phyloP scores from a whole-genome alignment of 2,888 invertebrate species.

The Synanthedon myopaeformis region DNA sequence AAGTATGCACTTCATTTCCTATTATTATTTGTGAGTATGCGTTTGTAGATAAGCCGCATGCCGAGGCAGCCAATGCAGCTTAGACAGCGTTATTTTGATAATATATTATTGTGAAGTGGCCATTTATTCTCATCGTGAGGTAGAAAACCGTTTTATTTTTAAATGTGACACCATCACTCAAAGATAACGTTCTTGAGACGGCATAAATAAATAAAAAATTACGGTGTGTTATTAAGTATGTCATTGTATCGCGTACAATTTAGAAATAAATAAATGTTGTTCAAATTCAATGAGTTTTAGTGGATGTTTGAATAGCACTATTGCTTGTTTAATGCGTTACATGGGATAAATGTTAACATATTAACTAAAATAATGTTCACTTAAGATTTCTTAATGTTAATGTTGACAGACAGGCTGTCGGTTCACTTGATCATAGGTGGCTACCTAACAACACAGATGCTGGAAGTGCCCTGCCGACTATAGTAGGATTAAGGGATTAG shows the following conservation, averaged over 20 bases:
- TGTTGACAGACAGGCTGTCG: too few relatives aligned
- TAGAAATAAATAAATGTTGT: constrained; percentile 50
- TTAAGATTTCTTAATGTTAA: too few relatives aligned
- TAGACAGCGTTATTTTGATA: constrained; percentile 52
- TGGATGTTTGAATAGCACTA: constrained; percentile 36
- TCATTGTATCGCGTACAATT: constrained; percentile 42
- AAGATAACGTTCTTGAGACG: constrained; percentile 47
- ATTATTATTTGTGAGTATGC: constrained; percentile 55
- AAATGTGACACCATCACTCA: constrained; percentile 65
- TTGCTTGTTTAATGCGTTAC: constrained; percentile 21
- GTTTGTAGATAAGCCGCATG: constrained; percentile 43
- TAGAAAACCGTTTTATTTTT: constrained; percentile 61
- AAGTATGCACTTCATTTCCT: constrained; percentile 57
- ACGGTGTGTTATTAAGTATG: constrained; percentile 22
- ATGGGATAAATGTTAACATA: too few relatives aligned
- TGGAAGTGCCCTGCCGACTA: too few relatives aligned
- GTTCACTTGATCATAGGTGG: too few relatives aligned
- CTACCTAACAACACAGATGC: too few relatives aligned
- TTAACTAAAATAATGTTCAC: too few relatives aligned
- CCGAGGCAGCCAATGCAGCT: constrained; percentile 23
- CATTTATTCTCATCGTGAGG: constrained; percentile 45
- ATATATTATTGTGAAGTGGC: constrained; percentile 56
- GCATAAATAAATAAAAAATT: constrained; percentile 45
- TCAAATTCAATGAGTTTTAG: constrained; percentile 27
- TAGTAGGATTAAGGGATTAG: too few relatives aligned